phyloP scores from a whole-genome alignment of 2,113 vertebrate genomes.

The Empidonax alnorum region DNA sequence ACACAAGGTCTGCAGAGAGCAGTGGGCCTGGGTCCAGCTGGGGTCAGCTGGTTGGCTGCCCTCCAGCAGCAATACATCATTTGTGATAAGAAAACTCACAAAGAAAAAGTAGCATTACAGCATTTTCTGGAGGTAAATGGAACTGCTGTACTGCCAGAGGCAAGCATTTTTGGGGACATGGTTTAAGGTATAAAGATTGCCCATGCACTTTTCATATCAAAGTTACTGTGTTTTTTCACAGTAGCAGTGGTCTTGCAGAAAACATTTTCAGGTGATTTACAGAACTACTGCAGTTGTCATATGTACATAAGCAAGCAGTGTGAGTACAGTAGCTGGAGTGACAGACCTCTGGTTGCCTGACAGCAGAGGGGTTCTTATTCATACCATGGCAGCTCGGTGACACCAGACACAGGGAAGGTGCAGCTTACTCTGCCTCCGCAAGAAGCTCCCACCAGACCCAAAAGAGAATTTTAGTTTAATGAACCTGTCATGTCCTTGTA shows the following conservation, averaged over 20 bases:
- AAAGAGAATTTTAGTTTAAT: background rate
- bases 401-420: background rate
- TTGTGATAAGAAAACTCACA: background rate
- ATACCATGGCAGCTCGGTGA: background rate
- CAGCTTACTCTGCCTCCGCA: background rate
- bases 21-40: background rate
- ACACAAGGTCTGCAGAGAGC: background rate
- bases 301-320: background rate
- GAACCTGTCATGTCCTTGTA: background rate
- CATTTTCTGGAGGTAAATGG: background rate
- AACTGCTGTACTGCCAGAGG: background rate
- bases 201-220: background rate
- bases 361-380: background rate
- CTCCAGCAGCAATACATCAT: background rate
- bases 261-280: background rate
- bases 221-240: background rate
- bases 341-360: background rate
- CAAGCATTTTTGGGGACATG: background rate
- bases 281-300: slow-evolving; percentile 19
- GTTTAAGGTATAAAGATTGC: background rate
- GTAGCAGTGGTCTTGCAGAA: background rate
- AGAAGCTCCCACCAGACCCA: background rate
- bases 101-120: background rate
- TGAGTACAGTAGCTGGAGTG: background rate
- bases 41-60: background rate